Evolutionary conservation across 2,888 invertebrate genomes (phyloP).

Genomic region (Nemoura dubitans): DNA sequence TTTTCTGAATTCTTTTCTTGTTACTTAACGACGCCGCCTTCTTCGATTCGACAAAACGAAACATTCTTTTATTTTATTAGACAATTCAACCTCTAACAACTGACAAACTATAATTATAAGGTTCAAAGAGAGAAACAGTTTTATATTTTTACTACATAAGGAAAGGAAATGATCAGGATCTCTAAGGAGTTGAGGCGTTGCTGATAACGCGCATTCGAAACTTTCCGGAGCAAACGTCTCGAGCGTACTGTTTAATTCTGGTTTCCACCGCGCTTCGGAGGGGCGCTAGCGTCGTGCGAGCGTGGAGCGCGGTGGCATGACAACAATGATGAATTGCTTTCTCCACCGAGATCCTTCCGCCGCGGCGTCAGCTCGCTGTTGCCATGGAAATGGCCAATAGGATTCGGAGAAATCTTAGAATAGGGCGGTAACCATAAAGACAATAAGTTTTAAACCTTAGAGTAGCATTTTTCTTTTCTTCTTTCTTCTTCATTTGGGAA

Average conservation of each 20-base stretch:
- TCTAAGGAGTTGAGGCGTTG: too few relatives aligned
- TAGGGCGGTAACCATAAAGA: conserved; percentile 49
- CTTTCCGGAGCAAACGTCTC: too few relatives aligned
- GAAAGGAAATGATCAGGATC: too few relatives aligned
- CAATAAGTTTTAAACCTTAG: conserved; percentile 34
- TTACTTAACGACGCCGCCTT: not conserved
- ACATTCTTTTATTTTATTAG: not conserved
- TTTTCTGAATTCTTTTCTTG: not conserved
- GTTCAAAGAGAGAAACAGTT: too few relatives aligned
- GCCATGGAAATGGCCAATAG: conserved; percentile 46
- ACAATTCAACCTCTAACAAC: too few relatives aligned
- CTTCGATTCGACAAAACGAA: not conserved
- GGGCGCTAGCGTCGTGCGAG: not conserved
- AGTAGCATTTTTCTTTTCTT: conserved; percentile 39
- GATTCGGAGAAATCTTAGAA: conserved; percentile 43
- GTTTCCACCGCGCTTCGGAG: conserved; percentile 4
- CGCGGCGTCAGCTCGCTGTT: conserved; percentile 15
- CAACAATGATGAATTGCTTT: conserved; percentile 35
- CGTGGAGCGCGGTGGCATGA: not conserved
- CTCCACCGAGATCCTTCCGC: conserved; percentile 46
- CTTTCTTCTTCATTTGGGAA: conserved; percentile 34
- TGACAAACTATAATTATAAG: too few relatives aligned
- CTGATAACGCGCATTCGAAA: too few relatives aligned
- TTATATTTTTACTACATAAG: too few relatives aligned
- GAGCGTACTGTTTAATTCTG: not conserved